Conservation (phyloP, 2,888 invertebrate genomes). For the Melipona bicolor region DNA sequence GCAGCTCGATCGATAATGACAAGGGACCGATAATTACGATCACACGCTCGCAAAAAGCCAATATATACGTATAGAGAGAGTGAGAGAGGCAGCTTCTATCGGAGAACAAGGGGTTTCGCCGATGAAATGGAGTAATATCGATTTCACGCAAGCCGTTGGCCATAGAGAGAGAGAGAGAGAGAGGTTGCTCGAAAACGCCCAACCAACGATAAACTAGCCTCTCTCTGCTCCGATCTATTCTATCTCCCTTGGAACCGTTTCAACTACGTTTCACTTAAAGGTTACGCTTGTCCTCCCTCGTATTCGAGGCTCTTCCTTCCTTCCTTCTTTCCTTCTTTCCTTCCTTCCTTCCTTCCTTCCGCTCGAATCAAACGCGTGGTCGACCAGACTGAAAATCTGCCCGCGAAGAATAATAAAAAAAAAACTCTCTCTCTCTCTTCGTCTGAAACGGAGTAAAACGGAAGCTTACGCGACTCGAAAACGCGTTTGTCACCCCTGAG, state of each 20-base stretch:
- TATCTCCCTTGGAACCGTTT: conserved; percentile 7
- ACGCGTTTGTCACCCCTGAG: conserved; percentile 14
- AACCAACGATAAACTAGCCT: conserved; percentile 41
- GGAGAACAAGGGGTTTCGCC: conserved; percentile 14
- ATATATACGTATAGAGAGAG: neutral
- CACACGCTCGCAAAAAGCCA: conserved; percentile 16
- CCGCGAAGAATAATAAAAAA: neutral
- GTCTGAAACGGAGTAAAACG: neutral
- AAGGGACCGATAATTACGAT: conserved; percentile 53
- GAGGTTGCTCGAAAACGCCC: conserved; percentile 19
- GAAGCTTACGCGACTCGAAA: neutral
- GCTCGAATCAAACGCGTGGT: conserved; percentile 26
- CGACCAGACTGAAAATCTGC: neutral
- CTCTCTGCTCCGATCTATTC: conserved; percentile 9
- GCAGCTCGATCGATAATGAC: conserved; percentile 49
- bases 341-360: neutral
- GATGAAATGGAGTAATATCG: conserved; percentile 59
- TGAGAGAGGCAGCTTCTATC: neutral
- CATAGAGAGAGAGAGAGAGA: neutral
- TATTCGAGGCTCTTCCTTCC: conserved; percentile 41
- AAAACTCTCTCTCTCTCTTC: neutral
- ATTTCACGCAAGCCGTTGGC: conserved; percentile 28
- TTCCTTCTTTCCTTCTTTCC: no score
- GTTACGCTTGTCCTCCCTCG: conserved; percentile 51
- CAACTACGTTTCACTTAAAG: conserved; percentile 49